phyloP scores from a whole-genome alignment of 2,113 vertebrate genomes.

The Chlorocebus sabaeus region DNA sequence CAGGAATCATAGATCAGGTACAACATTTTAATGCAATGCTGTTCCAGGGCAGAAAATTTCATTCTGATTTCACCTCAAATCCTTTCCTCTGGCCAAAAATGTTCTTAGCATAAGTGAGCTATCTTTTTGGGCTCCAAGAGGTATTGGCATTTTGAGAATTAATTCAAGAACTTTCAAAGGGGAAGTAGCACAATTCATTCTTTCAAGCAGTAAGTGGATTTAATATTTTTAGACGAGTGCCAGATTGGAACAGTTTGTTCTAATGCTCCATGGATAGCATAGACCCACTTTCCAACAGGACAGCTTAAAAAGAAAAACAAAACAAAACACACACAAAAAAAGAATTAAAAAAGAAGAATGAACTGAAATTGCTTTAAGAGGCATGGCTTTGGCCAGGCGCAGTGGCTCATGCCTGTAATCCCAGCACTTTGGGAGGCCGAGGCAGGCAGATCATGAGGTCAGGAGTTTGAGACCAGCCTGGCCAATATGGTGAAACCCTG shows the following conservation, averaged over 20 bases:
- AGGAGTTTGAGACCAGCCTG: too few species aligned
- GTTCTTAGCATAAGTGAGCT: background rate
- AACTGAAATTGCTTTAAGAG: background rate
- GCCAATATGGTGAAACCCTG: too few species aligned
- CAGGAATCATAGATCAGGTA: background rate
- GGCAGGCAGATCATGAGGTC: too few species aligned
- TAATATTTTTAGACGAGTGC: conserved; percentile 11
- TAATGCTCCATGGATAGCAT: background rate
- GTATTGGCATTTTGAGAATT: conserved; percentile 10
- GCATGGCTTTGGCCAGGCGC: background rate
- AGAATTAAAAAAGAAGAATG: background rate
- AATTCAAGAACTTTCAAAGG: background rate
- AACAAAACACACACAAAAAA: background rate
- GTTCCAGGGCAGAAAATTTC: background rate
- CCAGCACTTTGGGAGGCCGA: too few species aligned
- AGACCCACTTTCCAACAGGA: background rate
- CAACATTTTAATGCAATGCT: background rate
- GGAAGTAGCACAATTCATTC: background rate
- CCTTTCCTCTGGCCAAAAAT: background rate
- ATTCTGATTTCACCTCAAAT: background rate
- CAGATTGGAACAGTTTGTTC: background rate
- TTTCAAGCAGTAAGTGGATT: background rate
- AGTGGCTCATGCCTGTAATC: too few species aligned
- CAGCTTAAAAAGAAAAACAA: background rate
- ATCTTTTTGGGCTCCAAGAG: background rate